Evolutionary conservation across 2,113 vertebrate species (phyloP), one percentile per base, ranked within the genome.

Genomic region (Vimba vimba): DNA sequence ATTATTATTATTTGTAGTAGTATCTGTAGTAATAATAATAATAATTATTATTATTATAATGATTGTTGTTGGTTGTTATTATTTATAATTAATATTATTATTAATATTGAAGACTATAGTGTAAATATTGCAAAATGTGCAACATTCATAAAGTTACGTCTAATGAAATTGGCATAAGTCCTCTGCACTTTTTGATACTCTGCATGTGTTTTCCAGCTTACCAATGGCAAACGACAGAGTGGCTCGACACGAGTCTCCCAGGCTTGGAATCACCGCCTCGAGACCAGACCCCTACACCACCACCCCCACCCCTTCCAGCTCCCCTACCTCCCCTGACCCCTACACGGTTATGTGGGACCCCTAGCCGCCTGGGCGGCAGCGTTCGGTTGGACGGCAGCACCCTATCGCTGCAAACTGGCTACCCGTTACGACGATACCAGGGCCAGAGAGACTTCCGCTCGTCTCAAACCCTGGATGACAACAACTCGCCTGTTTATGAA

Each of bases 141-240:
- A 50, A 50, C 47, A 50, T 50, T 50, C 4, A 50, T 68, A 78
- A 69, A 36, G 27, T 10, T 57, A 12, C 33, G 15, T 79, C 59
- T 21, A 71, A 43, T 71, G 19, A 21, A 71, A 23, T 33, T 10
- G 43, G 36, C 68, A 23, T 11, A 39, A 6, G 21, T n/a, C 25
- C 6, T 66, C 43, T 27, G 43, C 73, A 75, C 39, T 50, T 25
- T 74, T 8, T 45, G 50, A 68, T 21, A 47, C 4, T 82, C 30
- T 83, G 21, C 83, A 83, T 64, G 86, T 90, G 87, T 77, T 19
- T 55, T 45, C 10, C 93, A 99, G 98, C 96, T 0, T 98, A 97
- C 90, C 95, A 92, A 2, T 98, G 97, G 97, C 96, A 98, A 90
- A 95, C 97, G 27, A 96, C 96, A 1, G 96, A 97, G 86, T 99